These are phyloP conservation scores for Enhydra lutris DNA, from an alignment of 2,113 vertebrate genomes.

Conservation along the genomic window DNA sequence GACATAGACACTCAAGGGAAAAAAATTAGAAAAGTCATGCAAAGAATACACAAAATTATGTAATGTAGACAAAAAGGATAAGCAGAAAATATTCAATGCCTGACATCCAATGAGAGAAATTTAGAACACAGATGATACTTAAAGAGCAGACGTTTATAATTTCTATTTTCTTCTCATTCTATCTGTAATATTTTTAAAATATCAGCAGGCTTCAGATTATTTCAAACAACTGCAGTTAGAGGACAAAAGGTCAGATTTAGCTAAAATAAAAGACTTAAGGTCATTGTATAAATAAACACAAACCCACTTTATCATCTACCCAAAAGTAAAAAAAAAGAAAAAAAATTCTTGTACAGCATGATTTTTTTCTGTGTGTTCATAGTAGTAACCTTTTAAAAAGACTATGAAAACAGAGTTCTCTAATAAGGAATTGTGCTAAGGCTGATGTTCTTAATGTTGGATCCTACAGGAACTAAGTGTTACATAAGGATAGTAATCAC, in stretches of 20 bases:
- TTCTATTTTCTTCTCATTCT: not conserved
- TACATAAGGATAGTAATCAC: not conserved
- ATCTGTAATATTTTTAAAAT: not conserved
- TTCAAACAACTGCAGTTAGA: not conserved
- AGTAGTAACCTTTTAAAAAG: not conserved
- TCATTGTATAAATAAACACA: not conserved
- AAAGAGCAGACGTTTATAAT: not conserved
- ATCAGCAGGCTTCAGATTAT: not conserved
- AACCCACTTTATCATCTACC: not conserved
- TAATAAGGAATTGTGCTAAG: not conserved
- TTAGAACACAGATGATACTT: not conserved
- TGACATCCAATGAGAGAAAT: not conserved
- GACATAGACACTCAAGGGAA: not conserved
- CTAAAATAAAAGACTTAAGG: not conserved
- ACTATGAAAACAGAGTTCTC: not conserved
- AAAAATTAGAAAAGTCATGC: not conserved
- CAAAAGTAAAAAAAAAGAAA: not conserved
- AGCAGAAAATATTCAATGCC: not conserved
- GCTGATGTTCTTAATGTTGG: not conserved
- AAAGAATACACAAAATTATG: not conserved
- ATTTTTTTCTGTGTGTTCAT: not conserved
- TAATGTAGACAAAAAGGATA: not conserved
- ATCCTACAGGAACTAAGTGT: not conserved
- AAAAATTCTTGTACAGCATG: not conserved
- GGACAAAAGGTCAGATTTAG: slow-evolving; percentile 3